Base-by-base conservation (phyloP, 2,888 invertebrate species). In the Lydus trimaculatus region DNA sequence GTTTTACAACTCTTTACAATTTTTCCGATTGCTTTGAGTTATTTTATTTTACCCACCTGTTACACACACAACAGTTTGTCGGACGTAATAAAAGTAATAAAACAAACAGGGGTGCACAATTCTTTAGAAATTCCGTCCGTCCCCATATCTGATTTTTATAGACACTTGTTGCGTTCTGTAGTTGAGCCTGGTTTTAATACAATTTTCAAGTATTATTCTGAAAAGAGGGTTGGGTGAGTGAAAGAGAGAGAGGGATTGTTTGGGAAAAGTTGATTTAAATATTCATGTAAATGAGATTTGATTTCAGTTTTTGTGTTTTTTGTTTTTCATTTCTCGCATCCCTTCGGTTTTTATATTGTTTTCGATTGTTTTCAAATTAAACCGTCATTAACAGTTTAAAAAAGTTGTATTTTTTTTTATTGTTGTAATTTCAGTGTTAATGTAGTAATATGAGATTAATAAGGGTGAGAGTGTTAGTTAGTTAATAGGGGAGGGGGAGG, bases 21-120 rank as follows among this genome's bases (percentile, higher is more conserved):
- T 74, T 76, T n/a, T 75, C 82, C 81, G 73, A 75, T 81, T 81
- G 78, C 77, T 79, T 72, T 75, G 78, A 81, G 79, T 81, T 78
- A 82, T 84, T 86, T 87, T 86, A 78, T 80, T 80, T 82, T 79
- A 79, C 77, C 83, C 83, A 82, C 82, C 81, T 83, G 82, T 83
- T 83, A 82, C 81, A 78, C 81, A 78, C 79, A 76, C 75, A 79
- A 77, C 79, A 78, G 25, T 79, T 80, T 79, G 78, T 79, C 78
- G 78, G 78, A 75, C 80, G 80, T 82, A 84, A 83, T 84, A 83
- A 83, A 83, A 83, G 82, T 82, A 83, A 83, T 82, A 82, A 82
- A 82, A 83, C 82, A 83, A 83, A 82, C 82, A 81, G 77, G 78
- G 78, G 81, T 80, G 80, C 78, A 80, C 82, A 71, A 82, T 83